phyloP scores from a whole-genome alignment of 2,113 vertebrate genomes.

The Opisthocomus hoazin region DNA sequence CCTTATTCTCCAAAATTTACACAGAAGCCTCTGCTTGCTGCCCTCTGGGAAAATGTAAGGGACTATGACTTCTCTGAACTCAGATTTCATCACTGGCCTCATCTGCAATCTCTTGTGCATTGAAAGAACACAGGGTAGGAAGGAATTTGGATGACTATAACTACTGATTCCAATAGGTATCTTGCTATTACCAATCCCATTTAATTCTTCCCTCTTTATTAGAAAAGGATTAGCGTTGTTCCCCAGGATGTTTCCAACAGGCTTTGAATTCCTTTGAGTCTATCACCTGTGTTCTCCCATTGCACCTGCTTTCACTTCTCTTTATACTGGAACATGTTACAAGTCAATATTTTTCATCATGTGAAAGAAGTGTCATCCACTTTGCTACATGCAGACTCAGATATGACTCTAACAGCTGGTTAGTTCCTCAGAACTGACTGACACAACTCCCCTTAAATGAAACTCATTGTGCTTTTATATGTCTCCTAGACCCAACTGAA shows the following conservation, averaged over 20 bases:
- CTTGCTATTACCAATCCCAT: neutral
- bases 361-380: neutral
- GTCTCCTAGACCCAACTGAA: neutral
- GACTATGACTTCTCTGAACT: neutral
- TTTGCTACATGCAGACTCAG: neutral
- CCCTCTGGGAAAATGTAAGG: neutral
- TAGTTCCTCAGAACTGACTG: neutral
- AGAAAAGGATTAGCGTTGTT: neutral
- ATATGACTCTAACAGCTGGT: neutral
- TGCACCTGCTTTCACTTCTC: neutral
- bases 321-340: neutral
- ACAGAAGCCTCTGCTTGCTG: neutral
- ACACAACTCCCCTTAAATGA: neutral
- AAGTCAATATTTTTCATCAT: neutral
- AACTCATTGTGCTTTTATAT: neutral
- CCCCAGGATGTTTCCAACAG: neutral
- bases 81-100: neutral
- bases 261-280: neutral
- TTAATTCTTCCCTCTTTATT: neutral
- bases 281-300: neutral
- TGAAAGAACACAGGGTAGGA: neutral
- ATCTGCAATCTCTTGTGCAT: neutral
- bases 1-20: neutral
- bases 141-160: neutral
- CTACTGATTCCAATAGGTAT: neutral